Evolutionary conservation across 2,888 invertebrate genomes (phyloP), one percentile per base, ranked within the genome.

Genomic region (Ctena decussata): DNA sequence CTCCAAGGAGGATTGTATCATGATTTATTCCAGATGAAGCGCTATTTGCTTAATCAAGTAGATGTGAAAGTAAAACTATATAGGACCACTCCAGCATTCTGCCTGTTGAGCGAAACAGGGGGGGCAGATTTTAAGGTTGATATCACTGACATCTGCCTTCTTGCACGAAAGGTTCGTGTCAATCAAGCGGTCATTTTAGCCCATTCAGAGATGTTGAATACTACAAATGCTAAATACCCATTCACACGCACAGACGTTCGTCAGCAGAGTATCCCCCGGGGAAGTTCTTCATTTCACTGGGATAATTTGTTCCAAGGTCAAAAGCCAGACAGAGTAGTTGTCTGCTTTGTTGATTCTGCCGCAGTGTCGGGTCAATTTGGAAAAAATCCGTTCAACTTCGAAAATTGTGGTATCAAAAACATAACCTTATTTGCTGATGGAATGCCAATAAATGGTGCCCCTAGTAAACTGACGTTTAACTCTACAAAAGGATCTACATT

Each of bases 251-350:
- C 71, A 18, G 79, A 77, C 49, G 30, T 24, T 60, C 77, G 76
- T 18, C 32, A 49, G 32, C 76, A 82, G 41, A 70, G 70, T 35
- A 77, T 76, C n/a, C 44, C 75, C 15, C 30, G 21, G n/a, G 80
- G 80, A 27, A 39, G 44, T 32, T 65, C 53, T 57, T 73, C 78
- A 11, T 74, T 74, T 46, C 72, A 73, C 41, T 74, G 75, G 77
- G 44, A 84, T 35, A 79, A 87, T 60, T 70, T 87, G 44, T 87
- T 70, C 69, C 82, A 82, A 77, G 74, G 77, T 5, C 65, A 44
- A 27, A 74, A 71, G 79, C 84, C 87, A 12, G 84, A 77, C 39
- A 73, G 49, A 60, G 71, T 87, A n/a, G 74, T 82, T 3, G 80
- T 84, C 39, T 82, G 73, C 18, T 82, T 87, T 18, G 87, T 87